phyloP scores from a whole-genome alignment of 2,888 invertebrate genomes.

The Watsonalla cultraria region DNA sequence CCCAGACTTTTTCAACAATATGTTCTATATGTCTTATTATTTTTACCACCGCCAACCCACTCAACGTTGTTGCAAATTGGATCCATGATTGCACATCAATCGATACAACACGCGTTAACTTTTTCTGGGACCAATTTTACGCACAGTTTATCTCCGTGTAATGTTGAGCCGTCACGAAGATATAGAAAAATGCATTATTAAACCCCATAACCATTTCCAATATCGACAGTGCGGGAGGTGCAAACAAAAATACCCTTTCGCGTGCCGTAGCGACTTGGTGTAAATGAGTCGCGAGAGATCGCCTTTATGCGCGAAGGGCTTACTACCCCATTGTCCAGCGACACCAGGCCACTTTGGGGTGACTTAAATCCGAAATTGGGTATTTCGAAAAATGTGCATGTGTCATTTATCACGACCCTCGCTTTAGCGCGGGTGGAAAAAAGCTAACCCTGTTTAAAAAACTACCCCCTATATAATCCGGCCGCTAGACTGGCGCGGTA shows the following conservation, averaged over 20 bases:
- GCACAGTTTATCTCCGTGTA: constrained; percentile 59
- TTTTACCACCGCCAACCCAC: constrained; percentile 10
- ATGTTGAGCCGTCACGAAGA: constrained; percentile 46
- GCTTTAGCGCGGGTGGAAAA: constrained; percentile 51
- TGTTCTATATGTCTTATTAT: neutral
- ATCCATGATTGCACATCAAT: constrained; percentile 39
- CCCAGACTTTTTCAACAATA: neutral
- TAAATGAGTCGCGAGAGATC: constrained; percentile 60
- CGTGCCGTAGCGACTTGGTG: constrained; percentile 42
- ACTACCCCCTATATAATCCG: constrained; percentile 71
- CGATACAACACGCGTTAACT: constrained; percentile 43
- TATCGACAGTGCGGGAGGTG: constrained; percentile 34
- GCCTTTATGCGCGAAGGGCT: constrained; percentile 31
- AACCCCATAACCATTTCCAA: constrained; percentile 60
- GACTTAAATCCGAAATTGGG: constrained; percentile 81
- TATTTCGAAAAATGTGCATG: constrained; percentile 80
- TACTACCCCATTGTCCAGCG: constrained; percentile 58
- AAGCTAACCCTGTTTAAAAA: constrained; percentile 77
- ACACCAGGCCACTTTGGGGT: constrained; percentile 76
- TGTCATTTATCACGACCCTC: constrained; percentile 79
- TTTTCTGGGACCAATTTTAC: constrained; percentile 59
- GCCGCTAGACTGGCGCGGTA: constrained; percentile 55
- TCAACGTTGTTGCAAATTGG: constrained; percentile 13
- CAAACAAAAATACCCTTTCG: constrained; percentile 53
- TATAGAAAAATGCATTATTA: constrained; percentile 69